Base-by-base conservation (phyloP, 2,113 vertebrate species). In the Lanius ludovicianus region DNA sequence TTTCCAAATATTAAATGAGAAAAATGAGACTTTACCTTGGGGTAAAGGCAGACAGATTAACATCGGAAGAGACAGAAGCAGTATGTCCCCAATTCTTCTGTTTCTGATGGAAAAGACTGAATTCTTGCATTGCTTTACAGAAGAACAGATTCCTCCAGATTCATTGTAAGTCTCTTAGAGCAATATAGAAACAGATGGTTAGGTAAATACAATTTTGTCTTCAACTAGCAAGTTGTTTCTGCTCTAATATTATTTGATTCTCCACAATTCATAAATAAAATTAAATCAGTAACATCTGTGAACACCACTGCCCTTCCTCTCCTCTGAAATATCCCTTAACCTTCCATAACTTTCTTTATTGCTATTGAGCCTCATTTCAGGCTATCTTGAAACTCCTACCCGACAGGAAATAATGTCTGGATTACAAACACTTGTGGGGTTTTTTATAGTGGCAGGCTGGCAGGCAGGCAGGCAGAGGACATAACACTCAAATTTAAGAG, bases 341-440 rank as follows among this genome's bases (percentile, higher is more conserved):
- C 15, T 78, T 88, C 63, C 41, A 49, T 83, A 77, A 88, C 30
- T 82, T 88, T 2, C 55, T 80, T 94, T 87, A 89, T 87, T 89
- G 84, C 21, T 78, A 15, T 21, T 84, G 42, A 91, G 31, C 65
- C 47, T 78, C 56, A 64, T 22, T 49, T 75, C 74, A 84, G 30
- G 17, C 35, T 84, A 31, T 78, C 42, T 94, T 62, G 62, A 93
- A 84, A 91, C 47, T 93, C 68, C 35, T 31, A 71, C 7, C 39
- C 57, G 68, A 79, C 52, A 94, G 92, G 92, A 94, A 96, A 87
- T 89, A 89, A 55, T 42, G 60, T 84, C 93, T 95, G 42, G 42
- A 81, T 87, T 71, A 30, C 57, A 80, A 90, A 93, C 57, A 57
- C 8, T 77, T 89, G 59, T 89, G 59, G 24, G 13, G 0, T 0